phyloP scores from a whole-genome alignment of 2,888 invertebrate species.

The Rhingia rostrata region DNA sequence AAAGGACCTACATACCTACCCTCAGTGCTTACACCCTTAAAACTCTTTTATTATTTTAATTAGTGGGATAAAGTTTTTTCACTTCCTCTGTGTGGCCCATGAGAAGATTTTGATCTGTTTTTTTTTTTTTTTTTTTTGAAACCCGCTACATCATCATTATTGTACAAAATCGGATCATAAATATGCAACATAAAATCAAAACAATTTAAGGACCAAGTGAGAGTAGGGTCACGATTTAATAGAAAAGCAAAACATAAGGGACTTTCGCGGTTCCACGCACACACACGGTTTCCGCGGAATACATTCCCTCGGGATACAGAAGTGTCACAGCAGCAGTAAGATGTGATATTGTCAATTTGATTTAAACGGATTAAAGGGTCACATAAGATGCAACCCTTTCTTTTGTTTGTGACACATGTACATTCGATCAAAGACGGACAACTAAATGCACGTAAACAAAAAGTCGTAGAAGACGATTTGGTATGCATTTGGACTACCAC shows the following conservation, averaged over 20 bases:
- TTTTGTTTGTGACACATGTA: slow-evolving; percentile 41
- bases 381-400: slow-evolving; percentile 11
- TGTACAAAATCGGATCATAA: slow-evolving; percentile 61
- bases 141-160: slow-evolving; percentile 65
- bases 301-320: slow-evolving; percentile 30
- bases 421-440: slow-evolving; percentile 21
- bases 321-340: slow-evolving; percentile 11
- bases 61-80: slow-evolving; percentile 36
- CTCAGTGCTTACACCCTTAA: not conserved
- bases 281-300: slow-evolving; percentile 45
- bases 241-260: slow-evolving; percentile 7
- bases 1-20: slow-evolving; percentile 2
- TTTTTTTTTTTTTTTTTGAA: slow-evolving; percentile 16
- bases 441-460: not conserved
- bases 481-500: slow-evolving; percentile 5
- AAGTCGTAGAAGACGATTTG: slow-evolving; percentile 10
- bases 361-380: slow-evolving; percentile 68
- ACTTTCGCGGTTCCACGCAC: slow-evolving; percentile 55
- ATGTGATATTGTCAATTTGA: slow-evolving; percentile 55
- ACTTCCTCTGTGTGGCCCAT: slow-evolving; percentile 41
- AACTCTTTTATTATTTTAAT: slow-evolving; percentile 59
- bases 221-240: slow-evolving; percentile 23
- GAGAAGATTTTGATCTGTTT: slow-evolving; percentile 42
- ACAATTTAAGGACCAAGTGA: slow-evolving; percentile 43
- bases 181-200: slow-evolving; percentile 57